Evolutionary conservation across 2,888 invertebrate genomes (phyloP).

Genomic region (Thymelicus lineola): DNA sequence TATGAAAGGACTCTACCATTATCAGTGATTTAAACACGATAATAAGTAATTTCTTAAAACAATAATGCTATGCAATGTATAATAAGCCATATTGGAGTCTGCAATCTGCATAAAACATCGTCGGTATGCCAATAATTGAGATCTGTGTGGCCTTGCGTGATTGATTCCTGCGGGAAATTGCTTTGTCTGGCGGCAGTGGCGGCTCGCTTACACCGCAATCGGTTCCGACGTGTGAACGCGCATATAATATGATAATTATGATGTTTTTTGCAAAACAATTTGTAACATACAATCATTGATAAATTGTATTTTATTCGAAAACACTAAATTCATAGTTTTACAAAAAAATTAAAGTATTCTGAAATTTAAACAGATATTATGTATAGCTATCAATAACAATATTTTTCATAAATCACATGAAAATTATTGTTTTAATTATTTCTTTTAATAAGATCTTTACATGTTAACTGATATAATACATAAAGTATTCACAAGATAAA

Average conservation of each 20-base stretch:
- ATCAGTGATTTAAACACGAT: not conserved
- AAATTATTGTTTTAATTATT: too few relatives aligned
- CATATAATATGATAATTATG: too few relatives aligned
- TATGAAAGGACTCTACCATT: too few relatives aligned
- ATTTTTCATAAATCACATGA: too few relatives aligned
- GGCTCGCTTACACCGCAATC: constrained; percentile 22
- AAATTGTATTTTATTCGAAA: not conserved
- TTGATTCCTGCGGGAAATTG: constrained; percentile 66
- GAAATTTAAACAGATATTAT: too few relatives aligned
- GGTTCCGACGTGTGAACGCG: constrained; percentile 44
- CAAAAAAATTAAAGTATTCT: too few relatives aligned
- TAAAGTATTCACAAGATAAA: too few relatives aligned
- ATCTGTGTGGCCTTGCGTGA: constrained; percentile 67
- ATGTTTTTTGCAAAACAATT: constrained; percentile 34
- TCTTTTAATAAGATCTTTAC: too few relatives aligned
- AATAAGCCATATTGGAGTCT: constrained; percentile 42
- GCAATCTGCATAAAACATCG: constrained; percentile 62
- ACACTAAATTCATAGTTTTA: too few relatives aligned
- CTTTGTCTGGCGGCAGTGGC: constrained; percentile 48
- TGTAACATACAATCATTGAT: constrained; percentile 23
- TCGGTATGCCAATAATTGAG: constrained; percentile 61
- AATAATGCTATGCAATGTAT: constrained; percentile 24
- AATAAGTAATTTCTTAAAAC: not conserved
- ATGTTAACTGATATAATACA: too few relatives aligned
- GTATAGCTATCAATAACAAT: too few relatives aligned